Base-by-base conservation (phyloP, 2,113 vertebrate genomes). In the Salvelinus namaycush region DNA sequence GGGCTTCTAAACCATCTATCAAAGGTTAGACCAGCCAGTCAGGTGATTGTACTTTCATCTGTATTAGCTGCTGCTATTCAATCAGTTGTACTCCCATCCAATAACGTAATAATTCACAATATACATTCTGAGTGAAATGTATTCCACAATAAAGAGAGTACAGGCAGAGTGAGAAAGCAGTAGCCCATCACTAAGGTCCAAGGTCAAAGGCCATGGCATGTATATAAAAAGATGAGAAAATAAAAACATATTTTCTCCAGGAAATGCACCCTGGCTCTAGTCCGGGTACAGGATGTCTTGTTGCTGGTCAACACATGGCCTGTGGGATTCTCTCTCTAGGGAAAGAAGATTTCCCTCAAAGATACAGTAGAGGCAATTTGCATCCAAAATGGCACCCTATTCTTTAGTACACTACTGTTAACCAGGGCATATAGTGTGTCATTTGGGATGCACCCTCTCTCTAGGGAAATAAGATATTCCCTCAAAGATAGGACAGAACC, bases 241-340 rank as follows among this genome's bases (percentile, higher is more conserved):
- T 1, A 73, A 64, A 39, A 39, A 73, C 12, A 18, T 5, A 16
- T 54, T 18, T 66, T 74, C 68, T 31, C 62, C 51, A 82, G 74
- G 73, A 78, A 82, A 51, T 76, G 70, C 54, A 34, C 18, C 44
- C 69, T 73, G 69, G 81, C 73, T 49, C 5, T 27, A 6, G 54
- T 54, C 65, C 18, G 65, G 78, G 76, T 29, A 62, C 57, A 79
- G 72, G 57, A 57, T 57, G 77, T 75, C 54, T 77, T 67, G 18
- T 24, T 60, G 11, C 39, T 68, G 76, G 72, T 71, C 48, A 66
- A 29, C 54, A 29, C 11, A 26, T 18, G 39, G 14, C 65, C n/a
- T 31, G 34, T 20, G 24, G 9, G 68, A 39, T 78, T 44, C 18
- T 57, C 2, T 5, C 39, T 68, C 5, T 5, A n/a, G 68, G 49